Percentiles rank a stretch among this genome's conserved stretches.
These are phyloP conservation scores for Camponotus floridanus DNA, from an alignment of 1,140 invertebrate species.

Conservation along the genomic window DNA sequence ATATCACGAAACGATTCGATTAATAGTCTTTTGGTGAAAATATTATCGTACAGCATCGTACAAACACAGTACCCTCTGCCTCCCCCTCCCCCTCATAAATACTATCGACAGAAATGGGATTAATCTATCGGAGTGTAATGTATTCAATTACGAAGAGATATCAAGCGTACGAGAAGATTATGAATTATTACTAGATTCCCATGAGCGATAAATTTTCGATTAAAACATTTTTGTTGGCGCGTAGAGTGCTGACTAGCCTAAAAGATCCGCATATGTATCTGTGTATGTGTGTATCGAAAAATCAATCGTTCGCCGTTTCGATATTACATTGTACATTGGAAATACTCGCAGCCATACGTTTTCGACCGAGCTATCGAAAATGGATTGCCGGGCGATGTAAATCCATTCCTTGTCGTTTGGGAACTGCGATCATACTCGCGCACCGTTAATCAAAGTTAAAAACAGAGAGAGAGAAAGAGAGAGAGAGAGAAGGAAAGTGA, in stretches of 20 bases:
- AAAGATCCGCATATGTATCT: neutral
- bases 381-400: conserved; percentile 51
- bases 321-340: conserved; percentile 49
- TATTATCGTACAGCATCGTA: neutral
- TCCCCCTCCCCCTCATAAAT: neutral
- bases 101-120: neutral
- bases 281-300: conserved; percentile 35
- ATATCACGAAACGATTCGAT: neutral
- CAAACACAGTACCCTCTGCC: too few relatives aligned
- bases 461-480: conserved; percentile 35
- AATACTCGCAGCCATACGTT: conserved; percentile 62
- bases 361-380: conserved; percentile 54
- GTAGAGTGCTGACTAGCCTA: conserved; percentile 46
- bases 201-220: conserved; percentile 58
- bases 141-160: conserved; percentile 47
- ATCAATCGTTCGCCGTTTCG: conserved; percentile 54
- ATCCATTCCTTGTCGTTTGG: conserved; percentile 64
- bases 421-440: conserved; percentile 46
- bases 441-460: conserved; percentile 56
- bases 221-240: conserved; percentile 56
- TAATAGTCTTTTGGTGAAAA: neutral
- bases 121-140: conserved; percentile 34
- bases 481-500: neutral
- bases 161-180: conserved; percentile 18
- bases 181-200: conserved; percentile 58